Evolutionary conservation across 2,113 vertebrate species (phyloP).

Genomic region (Triplophysa rosa): DNA sequence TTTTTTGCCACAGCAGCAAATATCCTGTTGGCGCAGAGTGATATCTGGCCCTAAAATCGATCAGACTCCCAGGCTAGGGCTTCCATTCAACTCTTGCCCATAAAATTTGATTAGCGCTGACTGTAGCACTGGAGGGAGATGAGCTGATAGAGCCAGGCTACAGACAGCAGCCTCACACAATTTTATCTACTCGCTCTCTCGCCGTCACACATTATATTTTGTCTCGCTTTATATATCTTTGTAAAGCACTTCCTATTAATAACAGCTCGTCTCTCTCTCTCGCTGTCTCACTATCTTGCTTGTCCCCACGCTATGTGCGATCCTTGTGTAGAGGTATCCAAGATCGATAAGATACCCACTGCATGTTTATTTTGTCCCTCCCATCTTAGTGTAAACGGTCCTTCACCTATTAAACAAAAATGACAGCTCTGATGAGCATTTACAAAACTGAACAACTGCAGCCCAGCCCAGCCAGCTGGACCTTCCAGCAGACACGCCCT

Average conservation of each 20-base stretch:
- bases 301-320: slow-evolving; percentile 5
- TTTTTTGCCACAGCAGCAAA: slow-evolving; percentile 92
- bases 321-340: slow-evolving; percentile 19
- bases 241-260: slow-evolving; percentile 36
- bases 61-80: slow-evolving; percentile 82
- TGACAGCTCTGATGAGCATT: slow-evolving; percentile 51
- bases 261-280: slow-evolving; percentile 9
- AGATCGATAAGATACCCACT: background rate
- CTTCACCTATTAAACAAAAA: slow-evolving; percentile 46
- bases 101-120: slow-evolving; percentile 92
- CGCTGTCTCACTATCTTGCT: slow-evolving; percentile 17
- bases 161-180: slow-evolving; percentile 61
- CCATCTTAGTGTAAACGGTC: slow-evolving; percentile 33
- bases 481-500: slow-evolving; percentile 41
- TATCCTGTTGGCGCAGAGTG: slow-evolving; percentile 88
- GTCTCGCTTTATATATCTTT: slow-evolving; percentile 30
- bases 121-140: slow-evolving; percentile 84
- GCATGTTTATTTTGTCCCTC: background rate
- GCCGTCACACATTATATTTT: background rate
- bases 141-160: slow-evolving; percentile 79
- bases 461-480: slow-evolving; percentile 32
- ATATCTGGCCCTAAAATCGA: slow-evolving; percentile 88
- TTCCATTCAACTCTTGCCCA: slow-evolving; percentile 89
- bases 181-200: slow-evolving; percentile 44
- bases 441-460: slow-evolving; percentile 54